These are phyloP conservation scores for Malthinus seriepunctatus DNA, from an alignment of 2,888 invertebrate species.

Conservation along the genomic window DNA sequence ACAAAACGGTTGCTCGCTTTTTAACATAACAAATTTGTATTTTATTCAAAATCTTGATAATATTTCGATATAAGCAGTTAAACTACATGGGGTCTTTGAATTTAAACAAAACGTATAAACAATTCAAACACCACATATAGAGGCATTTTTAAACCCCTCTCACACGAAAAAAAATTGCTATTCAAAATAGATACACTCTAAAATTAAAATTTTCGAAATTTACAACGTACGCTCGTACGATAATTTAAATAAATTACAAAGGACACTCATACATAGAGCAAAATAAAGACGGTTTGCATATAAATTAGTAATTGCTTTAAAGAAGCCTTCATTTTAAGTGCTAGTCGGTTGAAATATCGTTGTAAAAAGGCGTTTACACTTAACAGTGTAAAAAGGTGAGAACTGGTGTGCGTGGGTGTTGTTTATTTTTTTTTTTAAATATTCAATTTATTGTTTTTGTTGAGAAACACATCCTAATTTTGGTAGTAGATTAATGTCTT, in stretches of 20 bases:
- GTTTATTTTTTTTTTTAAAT: constrained; percentile 17
- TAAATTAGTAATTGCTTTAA: no score
- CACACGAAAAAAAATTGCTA: constrained; percentile 1
- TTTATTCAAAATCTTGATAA: constrained; percentile 50
- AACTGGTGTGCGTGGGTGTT: constrained; percentile 25
- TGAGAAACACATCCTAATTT: no score
- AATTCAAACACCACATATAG: constrained; percentile 22
- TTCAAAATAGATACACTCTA: constrained; percentile 18
- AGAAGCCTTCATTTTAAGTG: no score
- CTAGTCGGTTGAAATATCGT: no score
- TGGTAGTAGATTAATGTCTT: no score
- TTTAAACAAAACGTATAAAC: constrained; percentile 36
- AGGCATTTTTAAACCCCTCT: not conserved
- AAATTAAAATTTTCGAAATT: not conserved
- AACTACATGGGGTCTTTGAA: constrained; percentile 42
- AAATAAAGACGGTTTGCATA: no score
- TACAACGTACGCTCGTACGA: not conserved
- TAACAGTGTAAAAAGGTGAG: constrained; percentile 27
- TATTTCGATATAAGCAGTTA: constrained; percentile 45
- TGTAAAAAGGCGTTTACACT: no score
- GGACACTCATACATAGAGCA: no score
- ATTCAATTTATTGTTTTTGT: no score
- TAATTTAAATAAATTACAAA: no score
- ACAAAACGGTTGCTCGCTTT: constrained; percentile 35
- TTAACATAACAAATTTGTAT: constrained; percentile 50